Base-by-base conservation (phyloP, 2,888 invertebrate genomes). In the Sphinx pinastri region DNA sequence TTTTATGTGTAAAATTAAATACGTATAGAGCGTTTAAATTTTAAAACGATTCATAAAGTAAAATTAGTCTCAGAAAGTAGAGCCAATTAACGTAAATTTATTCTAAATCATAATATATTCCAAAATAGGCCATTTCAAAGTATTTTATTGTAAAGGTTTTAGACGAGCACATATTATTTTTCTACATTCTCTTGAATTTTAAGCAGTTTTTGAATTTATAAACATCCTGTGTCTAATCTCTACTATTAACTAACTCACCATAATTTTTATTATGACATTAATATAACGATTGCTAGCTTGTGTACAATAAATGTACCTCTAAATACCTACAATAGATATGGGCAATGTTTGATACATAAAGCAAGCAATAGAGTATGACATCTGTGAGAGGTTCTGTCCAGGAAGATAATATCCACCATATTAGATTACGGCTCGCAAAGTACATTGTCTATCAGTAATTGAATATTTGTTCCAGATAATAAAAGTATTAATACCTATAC, bases 391-490 rank as follows among this genome's bases (percentile, higher is more conserved):
- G 25, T 49, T 49, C 19, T 14, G 47, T 69, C 19, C 54, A 54
- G 54, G 59, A 63, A 63, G 45, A 63, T 69, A 66, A 71, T 68
- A 68, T n/a, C 16, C 45, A 47, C 69, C 45, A 47, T 69, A 69
- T 69, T 45, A 45, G 60, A 69, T 69, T 69, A 69, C 60, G 54
- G 19, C 38, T 52, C 52, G 60, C 58, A 49, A 55, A 71, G 55
- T 54, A 52, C 14, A 67, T 45, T 45, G 59, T 45, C 54, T 52
- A 67, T 54, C 67, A 52, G 67, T 70, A 67, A 70, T 67, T 68
- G 38, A 47, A 67, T 67, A 63, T 70, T 54, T 54, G 54, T 55
- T 11, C 45, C 51, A 38, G 59, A 60, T 59, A 68, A 38, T 63
- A 49, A 49, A 63, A 49, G 25, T 16, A 60, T n/a, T 16, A 63